A percentile compares a stretch with the other conserved stretches of the same genome.
Evolutionary conservation across 2,888 invertebrate genomes (phyloP).

Genomic region (Escarpia spicata): DNA sequence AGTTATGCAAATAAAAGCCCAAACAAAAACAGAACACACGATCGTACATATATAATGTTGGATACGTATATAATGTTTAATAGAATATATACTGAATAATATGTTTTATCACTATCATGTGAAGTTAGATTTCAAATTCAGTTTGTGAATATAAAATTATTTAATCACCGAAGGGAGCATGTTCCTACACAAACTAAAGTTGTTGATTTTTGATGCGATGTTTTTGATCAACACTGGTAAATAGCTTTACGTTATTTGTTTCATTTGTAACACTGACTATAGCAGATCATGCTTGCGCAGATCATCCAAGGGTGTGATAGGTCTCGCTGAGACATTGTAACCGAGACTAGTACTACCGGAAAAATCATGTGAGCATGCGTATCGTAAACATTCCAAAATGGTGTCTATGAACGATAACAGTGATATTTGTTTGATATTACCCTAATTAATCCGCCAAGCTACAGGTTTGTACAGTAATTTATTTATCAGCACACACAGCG

Average conservation of each 20-base stretch:
- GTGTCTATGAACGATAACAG: not conserved
- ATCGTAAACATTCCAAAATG: slow-evolving; percentile 5
- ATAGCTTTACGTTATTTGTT: not conserved
- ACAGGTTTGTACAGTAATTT: not conserved
- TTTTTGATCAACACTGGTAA: too few species aligned
- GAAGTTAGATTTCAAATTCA: too few species aligned
- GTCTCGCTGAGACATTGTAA: not conserved
- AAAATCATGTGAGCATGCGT: not conserved
- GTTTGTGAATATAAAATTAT: too few species aligned
- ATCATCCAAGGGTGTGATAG: too few species aligned
- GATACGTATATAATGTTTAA: not conserved
- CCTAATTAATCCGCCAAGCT: not conserved
- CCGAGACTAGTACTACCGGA: not conserved
- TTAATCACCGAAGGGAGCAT: too few species aligned
- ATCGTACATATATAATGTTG: not conserved
- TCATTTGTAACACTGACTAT: too few species aligned
- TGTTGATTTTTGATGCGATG: too few species aligned
- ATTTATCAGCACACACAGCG: not conserved
- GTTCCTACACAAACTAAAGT: too few species aligned
- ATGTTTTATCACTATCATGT: too few species aligned
- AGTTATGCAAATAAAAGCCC: not conserved
- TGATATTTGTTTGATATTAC: not conserved
- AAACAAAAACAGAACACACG: slow-evolving; percentile 25
- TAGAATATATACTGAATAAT: not conserved
- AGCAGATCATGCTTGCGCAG: too few species aligned